Evolutionary conservation across 2,888 invertebrate species (phyloP), one percentile per base, ranked within the genome.

Genomic region (Stenchaetothrips biformis): DNA sequence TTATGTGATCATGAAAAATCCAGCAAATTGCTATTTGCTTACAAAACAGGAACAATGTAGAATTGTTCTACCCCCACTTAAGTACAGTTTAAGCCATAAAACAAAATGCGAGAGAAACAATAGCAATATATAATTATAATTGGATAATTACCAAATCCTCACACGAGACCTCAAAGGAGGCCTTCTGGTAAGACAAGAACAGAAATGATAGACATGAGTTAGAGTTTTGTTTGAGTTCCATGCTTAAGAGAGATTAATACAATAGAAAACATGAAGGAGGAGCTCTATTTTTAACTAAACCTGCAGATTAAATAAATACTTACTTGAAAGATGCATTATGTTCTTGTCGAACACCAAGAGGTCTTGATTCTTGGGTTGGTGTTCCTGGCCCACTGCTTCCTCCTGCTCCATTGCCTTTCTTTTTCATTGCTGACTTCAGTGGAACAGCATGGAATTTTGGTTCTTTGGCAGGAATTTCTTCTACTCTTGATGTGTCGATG

Each of bases 381-480:
- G 95, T 94, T 82, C 89, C 89, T 83, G 90, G 90, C 8, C 90
- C 90, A 48, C 90, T 89, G 62, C 92, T 93, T 80, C 93, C 90
- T 4, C 91, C 90, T 84, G 91, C 90, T 82, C 90, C 90, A 48
- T 85, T 84, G 62, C 85, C 86, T 86, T 94, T 92, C 87, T 95
- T 96, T 90, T 97, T 97, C 84, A 97, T 90, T 83, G 96, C 97
- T 80, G 96, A 96, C 88, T 97, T 97, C 82, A 96, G 91, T 83
- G 96, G 96, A 90, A 95, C 92, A 83, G 96, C 96, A 88, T 95
- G 94, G 88, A 95, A 94, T 85, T 93, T 92, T 77, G 96, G 96
- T 89, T 96, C 96, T 88, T 96, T 95, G 81, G 96, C 95, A 84
- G 95, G 96, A 85, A 96, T 95, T 88, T 96, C 95, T 87, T 96